Conservation (phyloP, 2,797 vertebrate species). For the Melanotaenia trifasciata region DNA sequence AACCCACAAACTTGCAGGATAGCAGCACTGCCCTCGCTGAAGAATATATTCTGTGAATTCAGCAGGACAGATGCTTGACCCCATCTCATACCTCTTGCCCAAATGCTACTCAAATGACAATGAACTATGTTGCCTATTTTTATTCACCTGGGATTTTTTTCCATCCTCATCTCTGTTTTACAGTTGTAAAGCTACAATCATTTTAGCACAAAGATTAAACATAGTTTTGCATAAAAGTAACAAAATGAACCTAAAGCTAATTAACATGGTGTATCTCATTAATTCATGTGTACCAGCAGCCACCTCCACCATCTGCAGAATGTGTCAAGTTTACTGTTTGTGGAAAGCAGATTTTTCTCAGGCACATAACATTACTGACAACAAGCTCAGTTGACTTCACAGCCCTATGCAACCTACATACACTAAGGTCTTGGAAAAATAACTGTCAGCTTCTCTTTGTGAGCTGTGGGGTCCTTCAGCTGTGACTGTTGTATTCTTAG, state of each 20-base stretch:
- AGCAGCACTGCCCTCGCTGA: conserved; percentile 11
- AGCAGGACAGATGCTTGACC: conserved; percentile 48
- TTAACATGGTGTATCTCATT: neutral
- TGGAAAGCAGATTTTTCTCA: neutral
- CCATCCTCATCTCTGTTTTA: neutral
- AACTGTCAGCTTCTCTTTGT: too few species aligned
- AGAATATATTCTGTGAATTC: conserved; percentile 39
- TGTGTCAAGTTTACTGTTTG: neutral
- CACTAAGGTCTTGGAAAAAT: too few species aligned
- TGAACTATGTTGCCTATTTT: neutral
- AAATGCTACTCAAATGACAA: conserved; percentile 28
- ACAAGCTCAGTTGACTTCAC: neutral
- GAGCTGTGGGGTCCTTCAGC: too few species aligned
- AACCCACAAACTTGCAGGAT: neutral
- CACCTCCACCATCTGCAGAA: neutral
- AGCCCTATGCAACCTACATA: too few species aligned
- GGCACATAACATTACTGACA: neutral
- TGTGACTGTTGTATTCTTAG: neutral
- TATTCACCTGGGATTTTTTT: neutral
- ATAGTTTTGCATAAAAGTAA: neutral
- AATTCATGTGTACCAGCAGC: neutral
- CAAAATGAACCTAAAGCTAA: neutral
- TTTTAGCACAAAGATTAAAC: neutral
- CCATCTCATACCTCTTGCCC: conserved; percentile 31
- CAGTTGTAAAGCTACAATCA: neutral